Evolutionary conservation across 1,140 invertebrate species (phyloP), one percentile per base, ranked within the genome.

Genomic region (Dendrolimus kikuchii): DNA sequence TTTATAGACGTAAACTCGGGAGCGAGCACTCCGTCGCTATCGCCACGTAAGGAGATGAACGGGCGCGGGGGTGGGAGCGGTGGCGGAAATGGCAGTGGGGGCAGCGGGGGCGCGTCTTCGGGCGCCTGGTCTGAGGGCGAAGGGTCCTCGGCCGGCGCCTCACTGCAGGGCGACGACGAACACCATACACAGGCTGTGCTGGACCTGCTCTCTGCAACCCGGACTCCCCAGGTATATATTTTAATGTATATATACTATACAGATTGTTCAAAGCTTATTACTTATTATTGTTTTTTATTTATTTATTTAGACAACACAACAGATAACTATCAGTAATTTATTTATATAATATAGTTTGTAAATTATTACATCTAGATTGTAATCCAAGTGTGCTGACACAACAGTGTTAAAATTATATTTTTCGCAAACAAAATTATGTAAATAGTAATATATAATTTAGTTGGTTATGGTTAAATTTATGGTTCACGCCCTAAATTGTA

Each of bases 101-200:
- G 79, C 49, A 77, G 79, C 46, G 79, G 81, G 23, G 78, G 78
- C 50, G 89, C 90, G 4, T 90, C 90, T 23, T 90, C 88, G 43
- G 91, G 90, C 38, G 90, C 90, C n/a, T 92, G 89, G 66, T 92
- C 91, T 43, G 92, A 93, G 73, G 92, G 92, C 36, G 92, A 93
- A 59, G 92, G 93, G 51, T 92, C 92, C 42, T 90, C 89, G 6
- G 91, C 91, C 51, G 77, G 84, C 6, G 87, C 87, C n/a, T 87
- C 86, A 5, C 85, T 92, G 48, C 91, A 92, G 51, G 92, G 92
- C 53, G 92, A 92, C 60, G 92, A 93, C 59, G 93, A 93, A 57
- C 89, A 90, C 59, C 89, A 90, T 55, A 89, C 88, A 40, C 88
- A 91, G 61, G 83, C 89, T 40, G 84, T 93, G 10, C 88, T 92